Evolutionary conservation across 1,140 invertebrate species (phyloP), one percentile per base, ranked within the genome.

Genomic region (Temnothorax nylanderi): DNA sequence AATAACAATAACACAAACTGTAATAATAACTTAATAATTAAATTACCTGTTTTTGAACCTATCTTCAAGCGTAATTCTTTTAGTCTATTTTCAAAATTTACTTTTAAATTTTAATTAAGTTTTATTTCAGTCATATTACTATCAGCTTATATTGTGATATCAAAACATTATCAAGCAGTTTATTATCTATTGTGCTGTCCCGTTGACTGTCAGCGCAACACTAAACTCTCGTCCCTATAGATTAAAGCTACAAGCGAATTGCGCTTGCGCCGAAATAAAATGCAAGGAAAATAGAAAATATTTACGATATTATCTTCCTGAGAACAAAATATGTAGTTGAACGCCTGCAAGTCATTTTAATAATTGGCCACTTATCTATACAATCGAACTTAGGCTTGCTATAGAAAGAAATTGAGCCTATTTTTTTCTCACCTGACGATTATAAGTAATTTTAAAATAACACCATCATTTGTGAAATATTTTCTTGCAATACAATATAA

Each of bases 401-500:
- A 2, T 26, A 18, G 21, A 13, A 54, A 44, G 41, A 41, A 18
- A 76, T 18, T 41, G 4, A 44, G 3, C 0, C 1, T 44, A 41
- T 58, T 37, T 56, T 3, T 56, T 58, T 0, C n/a, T 26, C 5
- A 3, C 2, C 5, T 41, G 2, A 3, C 16, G 13, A 11, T 76
- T 76, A 56, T 58, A 18, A 60, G 44, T 44, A 60, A 76, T 76
- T 10, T 60, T 0, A 37, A 76, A 58, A 26, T 58, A 76, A 54
- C 3, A 41, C 6, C 7, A 4, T 32, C 3, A 76, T 58, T 76
- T 26, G 18, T 6, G 26, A 75, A 75, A 74, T 11, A 56, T 56
- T 76, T 76, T 60, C 21, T 58, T 76, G 34, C 13, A 41, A 60
- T 10, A 32, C 18, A 8, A 5, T 37, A 56, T 74, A 6, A 16